phyloP scores from a whole-genome alignment of 2,113 vertebrate genomes.

The Gulo gulo region DNA sequence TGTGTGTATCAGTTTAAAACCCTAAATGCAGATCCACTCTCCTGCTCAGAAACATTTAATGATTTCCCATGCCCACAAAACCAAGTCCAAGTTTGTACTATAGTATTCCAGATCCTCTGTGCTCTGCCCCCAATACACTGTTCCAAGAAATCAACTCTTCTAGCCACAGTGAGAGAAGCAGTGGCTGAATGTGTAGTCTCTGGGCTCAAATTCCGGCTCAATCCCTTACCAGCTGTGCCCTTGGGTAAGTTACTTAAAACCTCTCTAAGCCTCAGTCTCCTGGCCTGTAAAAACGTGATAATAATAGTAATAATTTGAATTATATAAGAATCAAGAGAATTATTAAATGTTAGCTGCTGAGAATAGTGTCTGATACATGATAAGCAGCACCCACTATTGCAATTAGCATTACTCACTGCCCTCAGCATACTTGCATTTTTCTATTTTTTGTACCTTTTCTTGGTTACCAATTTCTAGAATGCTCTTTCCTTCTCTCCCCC shows the following conservation, averaged over 20 bases:
- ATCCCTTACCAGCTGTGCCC: neutral
- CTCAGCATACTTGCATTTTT: neutral
- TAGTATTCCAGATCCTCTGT: neutral
- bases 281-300: neutral
- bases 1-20: neutral
- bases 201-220: neutral
- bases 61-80: neutral
- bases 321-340: neutral
- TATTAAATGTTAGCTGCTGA: neutral
- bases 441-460: neutral
- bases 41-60: neutral
- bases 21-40: neutral
- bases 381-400: neutral
- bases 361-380: neutral
- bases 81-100: neutral
- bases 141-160: neutral
- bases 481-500: neutral
- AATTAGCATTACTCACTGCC: neutral
- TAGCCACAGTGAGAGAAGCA: neutral
- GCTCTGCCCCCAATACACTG: neutral
- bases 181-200: neutral
- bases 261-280: neutral
- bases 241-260: neutral
- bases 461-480: neutral
- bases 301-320: neutral